Base-by-base conservation (phyloP, 2,888 invertebrate species). In the Timema cristinae region DNA sequence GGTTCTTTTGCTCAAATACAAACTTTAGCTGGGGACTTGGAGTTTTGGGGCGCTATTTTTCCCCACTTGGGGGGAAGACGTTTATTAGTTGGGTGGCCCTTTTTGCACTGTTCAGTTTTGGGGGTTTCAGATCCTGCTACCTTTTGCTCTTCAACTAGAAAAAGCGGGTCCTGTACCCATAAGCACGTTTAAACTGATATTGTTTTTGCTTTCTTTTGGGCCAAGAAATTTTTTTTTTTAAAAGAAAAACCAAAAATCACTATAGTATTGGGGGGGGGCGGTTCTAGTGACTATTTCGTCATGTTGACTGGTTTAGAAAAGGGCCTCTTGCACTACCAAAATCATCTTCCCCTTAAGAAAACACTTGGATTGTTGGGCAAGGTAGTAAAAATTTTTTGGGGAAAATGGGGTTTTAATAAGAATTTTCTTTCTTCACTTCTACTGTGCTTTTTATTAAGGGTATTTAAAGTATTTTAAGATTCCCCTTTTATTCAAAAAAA, bases 161-260 rank as follows among this genome's bases (percentile, higher is more conserved):
- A 94, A 95, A 83, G 95, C 95, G 5, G 94, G 95, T 0, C 94
- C 95, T 15, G 95, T 63, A 5, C 92, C 96, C 0, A 94, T 95
- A 75, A n/a, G n/a, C 95, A 11, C 86, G 95, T 32, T 94, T 94
- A n/a, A 70, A 92, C 93, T n/a, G 95, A n/a, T 81, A 95, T 95
- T 77, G 93, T 95, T 1, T 94, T 95, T 83, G 95, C 95, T 5
- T 95, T 95, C 80, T 85, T 94, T 75, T 95, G 94, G 93, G n/a
- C n/a, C 95, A 95, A 83, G 90, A 95, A 13, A 85, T 94, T 82
- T 94, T 95, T 81, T 95, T 95, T 78, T n/a, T n/a, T n/a, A n/a
- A 89, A 91, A 78, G 94, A 95, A 81, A 88, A 91, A 74, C 95
- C 95, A 13, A 94, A 92, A 79, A 86, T 87, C 76, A n/a, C n/a